Evolutionary conservation across 2,797 vertebrate genomes (phyloP).

Genomic region (Peromyscus nudipes): DNA sequence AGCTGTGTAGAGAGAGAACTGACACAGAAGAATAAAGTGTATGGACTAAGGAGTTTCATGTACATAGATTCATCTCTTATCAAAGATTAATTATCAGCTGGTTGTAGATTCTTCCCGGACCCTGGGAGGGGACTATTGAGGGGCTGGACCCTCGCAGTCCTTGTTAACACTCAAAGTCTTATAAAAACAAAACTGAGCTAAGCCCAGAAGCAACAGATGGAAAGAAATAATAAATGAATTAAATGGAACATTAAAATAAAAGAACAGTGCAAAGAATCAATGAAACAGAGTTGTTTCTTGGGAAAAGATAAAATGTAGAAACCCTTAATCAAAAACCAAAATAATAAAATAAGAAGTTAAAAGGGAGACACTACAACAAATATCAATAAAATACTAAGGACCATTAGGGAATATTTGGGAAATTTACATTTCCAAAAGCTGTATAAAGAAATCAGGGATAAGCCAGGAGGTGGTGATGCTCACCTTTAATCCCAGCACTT

Average conservation of each 20-base stretch:
- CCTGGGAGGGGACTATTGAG: too few relatives aligned
- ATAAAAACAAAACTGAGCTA: neutral
- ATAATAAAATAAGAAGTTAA: neutral
- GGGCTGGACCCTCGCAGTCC: too few relatives aligned
- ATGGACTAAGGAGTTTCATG: too few relatives aligned
- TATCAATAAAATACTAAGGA: neutral
- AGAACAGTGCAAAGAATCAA: neutral
- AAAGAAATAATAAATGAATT: neutral
- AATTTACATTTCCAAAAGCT: neutral
- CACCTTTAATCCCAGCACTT: neutral
- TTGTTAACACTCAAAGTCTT: neutral
- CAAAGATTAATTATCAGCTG: too few relatives aligned
- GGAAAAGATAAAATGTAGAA: neutral
- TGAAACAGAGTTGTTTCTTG: neutral
- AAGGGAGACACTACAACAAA: neutral
- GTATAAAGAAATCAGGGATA: neutral
- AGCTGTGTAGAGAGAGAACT: too few relatives aligned
- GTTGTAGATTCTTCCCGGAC: too few relatives aligned
- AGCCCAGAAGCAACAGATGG: neutral
- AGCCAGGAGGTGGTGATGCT: neutral
- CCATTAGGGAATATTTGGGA: neutral
- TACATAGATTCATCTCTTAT: too few relatives aligned
- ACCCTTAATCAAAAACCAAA: neutral
- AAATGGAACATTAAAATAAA: neutral
- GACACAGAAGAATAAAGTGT: too few relatives aligned